Evolutionary conservation across 2,113 vertebrate species (phyloP), one percentile per base, ranked within the genome.

Genomic region (Poeciliopsis occidentalis): DNA sequence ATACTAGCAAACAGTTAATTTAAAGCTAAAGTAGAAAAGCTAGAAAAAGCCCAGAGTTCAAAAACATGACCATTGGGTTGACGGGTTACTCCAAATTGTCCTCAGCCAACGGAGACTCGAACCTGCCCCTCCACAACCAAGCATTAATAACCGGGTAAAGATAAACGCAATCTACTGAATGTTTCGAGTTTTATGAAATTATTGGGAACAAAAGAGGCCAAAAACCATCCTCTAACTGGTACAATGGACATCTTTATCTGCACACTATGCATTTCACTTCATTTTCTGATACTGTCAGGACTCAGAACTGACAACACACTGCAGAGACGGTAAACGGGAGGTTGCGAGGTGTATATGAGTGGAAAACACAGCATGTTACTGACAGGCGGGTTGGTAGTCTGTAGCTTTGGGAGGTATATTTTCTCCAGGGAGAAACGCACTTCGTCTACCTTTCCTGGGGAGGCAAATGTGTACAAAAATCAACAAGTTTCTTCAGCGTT

Each of bases 401-500:
- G 60, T 82, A 65, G 72, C 62, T 72, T 67, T 65, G 64, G 79
- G 65, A 72, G 71, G 70, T 77, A 77, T n/a, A 41, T 51, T 31
- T 34, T 75, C 83, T 76, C 79, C 32, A 37, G 77, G 76, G 78
- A 85, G 62, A 24, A 39, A 71, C 41, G 62, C 41, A 79, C 44
- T 57, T 39, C 57, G 75, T 51, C 62, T 51, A 29, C 32, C 60
- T 65, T 30, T 78, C 65, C 44, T 70, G 60, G n/a, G 44, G 60
- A 51, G 57, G 70, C 62, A 79, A 80, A 81, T 51, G 69, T 60
- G 72, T 81, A 67, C 51, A 44, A 67, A 81, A 54, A n/a, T 85
- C 82, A 84, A 88, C 68, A 87, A 37, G 85, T 80, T 76, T 86
- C 51, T n/a, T 77, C 39, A 61, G 71, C 54, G 26, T 51, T 19